These are phyloP conservation scores for Hippocampus zosterae DNA, from an alignment of 2,113 vertebrate genomes.

Conservation along the genomic window DNA sequence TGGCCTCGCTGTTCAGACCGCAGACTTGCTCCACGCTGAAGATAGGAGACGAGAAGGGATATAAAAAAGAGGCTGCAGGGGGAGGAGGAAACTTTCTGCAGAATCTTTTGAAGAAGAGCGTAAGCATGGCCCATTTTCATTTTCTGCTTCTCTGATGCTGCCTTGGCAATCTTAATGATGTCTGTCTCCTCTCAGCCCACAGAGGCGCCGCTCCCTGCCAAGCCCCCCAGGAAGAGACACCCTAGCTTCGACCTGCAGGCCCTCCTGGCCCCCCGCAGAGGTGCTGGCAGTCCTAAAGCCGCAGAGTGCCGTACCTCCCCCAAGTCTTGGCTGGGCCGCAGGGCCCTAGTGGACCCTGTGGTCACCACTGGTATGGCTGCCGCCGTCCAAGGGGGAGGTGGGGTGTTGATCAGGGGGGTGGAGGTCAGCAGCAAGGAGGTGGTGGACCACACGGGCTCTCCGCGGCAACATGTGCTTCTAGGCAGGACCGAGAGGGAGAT, in stretches of 20 bases:
- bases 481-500: conserved; percentile 73
- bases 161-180: not conserved
- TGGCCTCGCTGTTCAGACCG: conserved; percentile 72
- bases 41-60: conserved; percentile 69
- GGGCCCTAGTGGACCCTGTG: conserved; percentile 57
- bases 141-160: not conserved
- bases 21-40: conserved; percentile 75
- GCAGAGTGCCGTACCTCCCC: conserved; percentile 65
- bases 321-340: conserved; percentile 72
- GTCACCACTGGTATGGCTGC: conserved; percentile 62
- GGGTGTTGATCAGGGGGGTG: conserved; percentile 82
- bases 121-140: conserved; percentile 44
- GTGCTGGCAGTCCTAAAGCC: conserved; percentile 43
- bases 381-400: conserved; percentile 52
- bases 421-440: conserved; percentile 91
- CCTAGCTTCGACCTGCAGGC: conserved; percentile 80
- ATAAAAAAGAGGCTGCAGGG: conserved; percentile 49
- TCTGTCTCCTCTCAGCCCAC: conserved; percentile 45
- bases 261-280: conserved; percentile 67
- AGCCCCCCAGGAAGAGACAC: conserved; percentile 72
- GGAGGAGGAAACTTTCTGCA: conserved; percentile 74
- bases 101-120: conserved; percentile 74
- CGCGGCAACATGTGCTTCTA: conserved; percentile 83
- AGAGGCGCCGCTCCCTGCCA: conserved; percentile 60
- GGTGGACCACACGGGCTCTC: conserved; percentile 82